Evolutionary conservation across 1,140 invertebrate genomes (phyloP).

Genomic region (Chlorops oryzae): DNA sequence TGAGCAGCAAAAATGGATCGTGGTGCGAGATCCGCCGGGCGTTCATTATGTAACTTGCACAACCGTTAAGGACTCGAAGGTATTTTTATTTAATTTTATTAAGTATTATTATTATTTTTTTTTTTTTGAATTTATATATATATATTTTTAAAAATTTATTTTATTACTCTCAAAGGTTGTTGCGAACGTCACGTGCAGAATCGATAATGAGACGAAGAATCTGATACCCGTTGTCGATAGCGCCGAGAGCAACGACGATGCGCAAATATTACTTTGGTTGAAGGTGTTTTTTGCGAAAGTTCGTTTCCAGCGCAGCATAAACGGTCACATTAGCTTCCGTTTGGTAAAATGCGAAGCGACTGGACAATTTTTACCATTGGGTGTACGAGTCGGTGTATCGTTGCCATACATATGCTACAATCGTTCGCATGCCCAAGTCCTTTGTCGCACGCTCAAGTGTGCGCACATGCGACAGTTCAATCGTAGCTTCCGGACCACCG

Average conservation of each 20-base stretch:
- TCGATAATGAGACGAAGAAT: conserved; percentile 60
- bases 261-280: conserved; percentile 65
- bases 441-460: conserved; percentile 51
- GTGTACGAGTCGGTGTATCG: conserved; percentile 67
- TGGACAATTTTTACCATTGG: conserved; percentile 54
- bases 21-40: conserved; percentile 65
- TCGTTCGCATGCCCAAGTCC: conserved; percentile 57
- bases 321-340: conserved; percentile 69
- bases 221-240: conserved; percentile 52
- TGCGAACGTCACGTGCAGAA: conserved; percentile 69
- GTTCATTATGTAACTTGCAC: conserved; percentile 73
- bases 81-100: too few species aligned
- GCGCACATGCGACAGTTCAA: conserved; percentile 47
- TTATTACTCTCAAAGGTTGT: too few species aligned
- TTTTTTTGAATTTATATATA: too few species aligned
- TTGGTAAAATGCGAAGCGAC: conserved; percentile 54
- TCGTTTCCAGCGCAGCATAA: conserved; percentile 57
- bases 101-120: too few species aligned
- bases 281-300: conserved; percentile 61
- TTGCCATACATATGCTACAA: conserved; percentile 71
- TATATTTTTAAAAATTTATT: too few species aligned
- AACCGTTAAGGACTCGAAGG: conserved; percentile 64
- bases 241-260: conserved; percentile 46
- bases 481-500: conserved; percentile 52
- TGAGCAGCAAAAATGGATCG: conserved; percentile 67